Evolutionary conservation across 2,113 vertebrate species (phyloP).

Genomic region (Anseranas semipalmata): DNA sequence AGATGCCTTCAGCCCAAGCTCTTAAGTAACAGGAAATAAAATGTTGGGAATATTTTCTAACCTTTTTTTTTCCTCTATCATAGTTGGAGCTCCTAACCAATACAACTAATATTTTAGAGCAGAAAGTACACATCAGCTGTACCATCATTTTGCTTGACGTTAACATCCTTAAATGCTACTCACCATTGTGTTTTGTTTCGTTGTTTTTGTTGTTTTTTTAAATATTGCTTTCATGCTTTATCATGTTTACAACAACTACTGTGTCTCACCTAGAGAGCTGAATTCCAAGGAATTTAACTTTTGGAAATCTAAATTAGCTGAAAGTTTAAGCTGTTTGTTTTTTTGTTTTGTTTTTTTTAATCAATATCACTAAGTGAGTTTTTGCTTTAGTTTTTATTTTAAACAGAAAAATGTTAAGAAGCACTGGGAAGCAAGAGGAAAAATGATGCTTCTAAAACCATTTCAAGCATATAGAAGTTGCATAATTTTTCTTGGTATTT

Average conservation of each 20-base stretch:
- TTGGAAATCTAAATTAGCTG: not conserved
- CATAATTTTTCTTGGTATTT: not conserved
- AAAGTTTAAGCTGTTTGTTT: not conserved
- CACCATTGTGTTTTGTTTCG: not conserved
- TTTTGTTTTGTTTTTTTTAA: too few species aligned
- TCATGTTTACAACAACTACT: not conserved
- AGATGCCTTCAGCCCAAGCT: not conserved
- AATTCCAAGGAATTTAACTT: not conserved
- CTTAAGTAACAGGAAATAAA: conserved; percentile 18
- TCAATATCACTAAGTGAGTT: not conserved
- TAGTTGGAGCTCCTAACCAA: not conserved
- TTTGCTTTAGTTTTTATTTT: not conserved
- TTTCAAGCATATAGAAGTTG: not conserved
- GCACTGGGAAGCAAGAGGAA: not conserved
- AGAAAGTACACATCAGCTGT: not conserved
- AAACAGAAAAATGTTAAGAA: not conserved
- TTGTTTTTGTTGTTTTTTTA: not conserved
- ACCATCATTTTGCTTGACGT: not conserved
- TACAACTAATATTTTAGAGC: not conserved
- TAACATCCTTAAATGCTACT: not conserved
- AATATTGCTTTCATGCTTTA: not conserved
- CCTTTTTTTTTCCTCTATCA: not conserved
- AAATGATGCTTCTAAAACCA: not conserved
- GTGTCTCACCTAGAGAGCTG: not conserved
- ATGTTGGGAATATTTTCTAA: not conserved